phyloP scores from a whole-genome alignment of 2,113 vertebrate genomes.

The Hippocampus zosterae region DNA sequence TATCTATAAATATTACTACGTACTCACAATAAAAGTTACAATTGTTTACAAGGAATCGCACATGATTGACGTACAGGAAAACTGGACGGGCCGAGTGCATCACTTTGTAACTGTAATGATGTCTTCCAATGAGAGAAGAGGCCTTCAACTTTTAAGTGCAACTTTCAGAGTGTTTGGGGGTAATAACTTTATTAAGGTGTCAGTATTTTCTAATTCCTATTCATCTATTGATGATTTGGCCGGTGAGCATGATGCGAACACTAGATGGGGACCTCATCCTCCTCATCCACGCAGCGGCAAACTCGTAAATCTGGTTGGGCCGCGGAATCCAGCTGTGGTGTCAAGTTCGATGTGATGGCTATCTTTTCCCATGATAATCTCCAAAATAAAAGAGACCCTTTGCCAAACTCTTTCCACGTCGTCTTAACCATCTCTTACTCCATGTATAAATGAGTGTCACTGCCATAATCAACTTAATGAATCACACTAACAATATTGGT shows the following conservation, averaged over 20 bases:
- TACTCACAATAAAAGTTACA: not conserved
- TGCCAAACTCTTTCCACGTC: not conserved
- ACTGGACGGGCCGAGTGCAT: not conserved
- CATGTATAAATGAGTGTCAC: not conserved
- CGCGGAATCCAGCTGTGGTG: constrained; percentile 35
- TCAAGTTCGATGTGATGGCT: constrained; percentile 4
- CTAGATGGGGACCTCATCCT: not conserved
- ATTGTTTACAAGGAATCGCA: not conserved
- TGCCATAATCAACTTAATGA: not conserved
- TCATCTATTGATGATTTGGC: not conserved
- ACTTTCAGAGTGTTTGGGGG: not conserved
- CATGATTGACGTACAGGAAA: not conserved
- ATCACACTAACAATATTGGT: not conserved
- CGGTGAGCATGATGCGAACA: constrained; percentile 5
- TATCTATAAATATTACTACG: not conserved
- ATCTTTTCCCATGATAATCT: not conserved
- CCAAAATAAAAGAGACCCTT: constrained; percentile 38
- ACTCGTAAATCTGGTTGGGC: constrained; percentile 11
- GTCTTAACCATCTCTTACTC: not conserved
- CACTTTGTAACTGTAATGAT: not conserved
- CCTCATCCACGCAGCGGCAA: not conserved
- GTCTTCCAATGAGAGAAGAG: too few relatives aligned
- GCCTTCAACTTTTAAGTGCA: not conserved
- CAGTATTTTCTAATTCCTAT: not conserved
- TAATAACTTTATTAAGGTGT: not conserved